Base-by-base conservation (phyloP, 2,113 vertebrate species). In the Ahaetulla prasina region DNA sequence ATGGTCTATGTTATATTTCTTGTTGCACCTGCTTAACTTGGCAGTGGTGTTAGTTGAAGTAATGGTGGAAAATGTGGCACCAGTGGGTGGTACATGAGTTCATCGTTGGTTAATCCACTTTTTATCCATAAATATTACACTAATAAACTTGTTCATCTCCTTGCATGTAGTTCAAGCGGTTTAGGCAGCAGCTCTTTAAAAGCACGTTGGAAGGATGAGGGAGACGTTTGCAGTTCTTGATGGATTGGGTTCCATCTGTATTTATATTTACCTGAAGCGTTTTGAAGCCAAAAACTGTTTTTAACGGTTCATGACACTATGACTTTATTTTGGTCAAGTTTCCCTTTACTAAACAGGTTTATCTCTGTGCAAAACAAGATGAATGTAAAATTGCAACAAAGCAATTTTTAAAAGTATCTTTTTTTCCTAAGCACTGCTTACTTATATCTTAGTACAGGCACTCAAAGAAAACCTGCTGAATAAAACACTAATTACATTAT, bases 401-500 rank as follows among this genome's bases (percentile, higher is more conserved):
- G 49, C 74, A 20, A 80, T 80, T 43, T 80, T 80, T 22, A 43
- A 80, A 80, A 22, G 8, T 86, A 30, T 93, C 4, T 92, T 91
- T 16, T 27, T 47, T 68, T 53, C 45, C 45, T 87, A 47, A 1
- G 0, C 0, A 30, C 88, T 93, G 57, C 94, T 96, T 96, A 96
- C 96, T 54, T 43, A 0, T 20, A 55, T 93, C 93, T 94, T 94
- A 93, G 90, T 95, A 0, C 0, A 87, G 12, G 89, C 89, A 50
- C 94, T 88, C 94, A 95, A 96, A 94, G 94, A 95, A 95, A 95
- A 93, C 87, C 95, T 93, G 94, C 93, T 95, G 94, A 96, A 95
- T 92, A 90, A 93, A 93, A 84, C 93, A 89, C 93, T 94, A 95
- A 95, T 96, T 95, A 94, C 95, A 96, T 93, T 95, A 96, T 92